Evolutionary conservation across 2,888 invertebrate species (phyloP).

Genomic region (Pycnomerus fuliginosus): DNA sequence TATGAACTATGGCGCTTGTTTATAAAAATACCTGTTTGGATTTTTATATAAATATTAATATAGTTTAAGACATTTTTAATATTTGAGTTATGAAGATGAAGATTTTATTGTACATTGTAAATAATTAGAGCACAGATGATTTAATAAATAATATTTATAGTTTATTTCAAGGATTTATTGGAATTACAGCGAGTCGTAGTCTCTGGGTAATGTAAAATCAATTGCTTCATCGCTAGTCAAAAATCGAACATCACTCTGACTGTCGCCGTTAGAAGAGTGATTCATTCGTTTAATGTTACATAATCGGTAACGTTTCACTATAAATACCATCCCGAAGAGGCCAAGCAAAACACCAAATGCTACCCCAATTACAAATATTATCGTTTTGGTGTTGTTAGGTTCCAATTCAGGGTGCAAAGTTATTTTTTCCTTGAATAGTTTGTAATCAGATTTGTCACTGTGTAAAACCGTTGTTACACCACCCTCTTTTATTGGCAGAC

Average conservation of each 20-base stretch:
- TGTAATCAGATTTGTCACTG: no score
- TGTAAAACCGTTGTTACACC: no score
- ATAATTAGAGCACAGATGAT: constrained; percentile 51
- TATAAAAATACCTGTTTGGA: constrained; percentile 20
- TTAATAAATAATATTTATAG: constrained; percentile 51
- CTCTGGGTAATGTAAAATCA: constrained; percentile 55
- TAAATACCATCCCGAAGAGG: constrained; percentile 28
- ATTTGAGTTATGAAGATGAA: constrained; percentile 41
- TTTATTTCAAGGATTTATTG: constrained; percentile 24
- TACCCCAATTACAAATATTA: constrained; percentile 16
- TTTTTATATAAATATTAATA: constrained; percentile 27
- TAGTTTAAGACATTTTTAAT: constrained; percentile 37
- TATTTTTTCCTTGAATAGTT: no score
- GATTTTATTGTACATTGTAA: constrained; percentile 52
- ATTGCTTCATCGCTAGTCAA: constrained; percentile 58
- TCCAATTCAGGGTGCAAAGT: no score
- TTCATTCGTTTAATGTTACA: constrained; percentile 21
- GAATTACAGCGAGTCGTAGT: constrained; percentile 16
- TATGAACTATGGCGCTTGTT: constrained; percentile 20
- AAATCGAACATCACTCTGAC: constrained; percentile 58
- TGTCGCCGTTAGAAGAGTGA: constrained; percentile 38
- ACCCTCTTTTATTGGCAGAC: no score
- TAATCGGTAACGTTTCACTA: constrained; percentile 16
- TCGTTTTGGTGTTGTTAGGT: no score
- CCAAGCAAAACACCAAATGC: constrained; percentile 23